phyloP scores from a whole-genome alignment of 2,888 invertebrate genomes.

The Teinopalpus imperialis region DNA sequence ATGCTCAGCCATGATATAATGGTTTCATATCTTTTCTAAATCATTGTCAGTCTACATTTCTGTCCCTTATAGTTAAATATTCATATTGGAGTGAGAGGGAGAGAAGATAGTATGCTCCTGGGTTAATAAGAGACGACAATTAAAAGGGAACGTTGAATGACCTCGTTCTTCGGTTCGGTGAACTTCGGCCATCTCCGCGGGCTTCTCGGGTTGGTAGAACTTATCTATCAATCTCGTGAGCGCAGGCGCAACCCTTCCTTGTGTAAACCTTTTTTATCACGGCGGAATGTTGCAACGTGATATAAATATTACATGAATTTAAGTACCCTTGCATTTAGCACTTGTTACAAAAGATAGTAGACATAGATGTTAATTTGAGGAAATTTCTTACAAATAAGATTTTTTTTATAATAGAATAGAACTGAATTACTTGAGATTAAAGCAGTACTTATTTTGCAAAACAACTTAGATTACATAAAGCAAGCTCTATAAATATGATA shows the following conservation, averaged over 20 bases:
- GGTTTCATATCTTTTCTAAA: conserved; percentile 56
- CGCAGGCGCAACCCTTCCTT: conserved; percentile 61
- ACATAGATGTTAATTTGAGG: not conserved
- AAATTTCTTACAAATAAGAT: too few species aligned
- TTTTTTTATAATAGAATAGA: too few species aligned
- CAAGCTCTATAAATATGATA: too few species aligned
- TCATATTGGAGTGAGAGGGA: conserved; percentile 53
- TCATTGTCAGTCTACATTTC: conserved; percentile 55
- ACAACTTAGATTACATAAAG: too few species aligned
- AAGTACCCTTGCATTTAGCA: not conserved
- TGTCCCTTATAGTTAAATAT: conserved; percentile 58
- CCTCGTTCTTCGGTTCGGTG: conserved; percentile 51
- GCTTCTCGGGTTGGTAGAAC: conserved; percentile 48
- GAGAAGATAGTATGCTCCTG: conserved; percentile 36
- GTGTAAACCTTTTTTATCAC: conserved; percentile 30
- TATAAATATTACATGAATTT: conserved; percentile 5
- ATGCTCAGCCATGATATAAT: conserved; percentile 49
- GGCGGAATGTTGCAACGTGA: conserved; percentile 27
- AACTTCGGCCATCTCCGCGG: conserved; percentile 56
- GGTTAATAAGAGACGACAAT: conserved; percentile 65
- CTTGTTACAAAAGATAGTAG: not conserved
- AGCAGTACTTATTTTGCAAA: too few species aligned
- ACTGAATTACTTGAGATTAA: too few species aligned
- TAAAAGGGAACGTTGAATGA: conserved; percentile 70
- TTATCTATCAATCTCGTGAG: conserved; percentile 64